Conservation (phyloP, 1,140 invertebrate genomes). For the Drosophila aff. region DNA sequence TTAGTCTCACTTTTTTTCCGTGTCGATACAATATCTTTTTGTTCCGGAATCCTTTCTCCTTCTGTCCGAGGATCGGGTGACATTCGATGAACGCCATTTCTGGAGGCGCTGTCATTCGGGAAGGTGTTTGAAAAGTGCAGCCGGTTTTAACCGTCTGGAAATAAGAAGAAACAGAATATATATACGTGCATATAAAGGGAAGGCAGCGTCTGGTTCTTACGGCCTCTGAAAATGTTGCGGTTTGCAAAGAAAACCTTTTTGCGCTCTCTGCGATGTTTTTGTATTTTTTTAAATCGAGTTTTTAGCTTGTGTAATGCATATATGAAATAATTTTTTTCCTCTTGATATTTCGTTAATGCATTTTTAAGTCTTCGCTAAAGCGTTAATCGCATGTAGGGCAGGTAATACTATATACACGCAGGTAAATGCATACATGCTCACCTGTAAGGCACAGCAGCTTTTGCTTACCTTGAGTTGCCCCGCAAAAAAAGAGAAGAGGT, state of each 20-base stretch:
- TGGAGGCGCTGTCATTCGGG: constrained; percentile 27
- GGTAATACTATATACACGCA: constrained; percentile 31
- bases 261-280: constrained; percentile 6
- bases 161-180: neutral
- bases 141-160: constrained; percentile 40
- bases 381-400: constrained; percentile 26
- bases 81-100: constrained; percentile 59
- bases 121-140: constrained; percentile 74
- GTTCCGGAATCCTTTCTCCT: constrained; percentile 21
- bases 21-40: neutral
- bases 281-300: constrained; percentile 19
- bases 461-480: constrained; percentile 36
- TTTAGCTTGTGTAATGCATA: constrained; percentile 68
- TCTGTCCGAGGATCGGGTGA: constrained; percentile 32
- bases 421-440: neutral
- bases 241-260: constrained; percentile 74
- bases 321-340: constrained; percentile 67
- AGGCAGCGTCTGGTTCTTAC: constrained; percentile 56
- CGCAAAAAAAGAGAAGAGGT: too few species aligned
- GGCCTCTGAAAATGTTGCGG: constrained; percentile 81
- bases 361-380: constrained; percentile 75
- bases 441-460: neutral
- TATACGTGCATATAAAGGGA: neutral
- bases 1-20: neutral
- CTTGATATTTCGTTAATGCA: constrained; percentile 64